phyloP scores from a whole-genome alignment of 2,113 vertebrate genomes.

The Sturnus vulgaris region DNA sequence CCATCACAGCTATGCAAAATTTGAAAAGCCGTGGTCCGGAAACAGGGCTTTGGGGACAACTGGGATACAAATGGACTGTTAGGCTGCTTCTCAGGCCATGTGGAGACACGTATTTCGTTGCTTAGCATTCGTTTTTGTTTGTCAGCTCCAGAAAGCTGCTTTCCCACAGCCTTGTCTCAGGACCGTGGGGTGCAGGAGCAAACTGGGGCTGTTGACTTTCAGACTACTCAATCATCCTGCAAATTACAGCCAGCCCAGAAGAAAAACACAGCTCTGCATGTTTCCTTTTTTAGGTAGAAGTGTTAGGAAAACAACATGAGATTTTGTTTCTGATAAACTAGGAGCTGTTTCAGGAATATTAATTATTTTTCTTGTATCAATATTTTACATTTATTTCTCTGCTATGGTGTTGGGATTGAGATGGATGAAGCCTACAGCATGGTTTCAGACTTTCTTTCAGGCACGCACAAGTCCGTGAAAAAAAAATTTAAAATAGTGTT shows the following conservation, averaged over 20 bases:
- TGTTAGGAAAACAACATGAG: constrained; percentile 28
- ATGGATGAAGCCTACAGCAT: not conserved
- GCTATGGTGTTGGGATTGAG: not conserved
- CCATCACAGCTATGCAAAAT: constrained; percentile 9
- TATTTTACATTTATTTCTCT: not conserved
- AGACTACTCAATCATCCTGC: constrained; percentile 48
- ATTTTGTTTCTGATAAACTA: constrained; percentile 52
- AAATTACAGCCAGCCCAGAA: constrained; percentile 23
- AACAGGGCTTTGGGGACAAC: not conserved
- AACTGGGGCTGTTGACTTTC: constrained; percentile 33
- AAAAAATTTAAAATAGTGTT: not conserved
- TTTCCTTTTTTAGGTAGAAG: constrained; percentile 60
- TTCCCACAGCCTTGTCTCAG: constrained; percentile 48
- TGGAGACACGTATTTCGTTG: not conserved
- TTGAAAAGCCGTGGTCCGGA: not conserved
- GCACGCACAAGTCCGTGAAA: not conserved
- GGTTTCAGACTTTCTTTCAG: not conserved
- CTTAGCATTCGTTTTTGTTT: constrained; percentile 13
- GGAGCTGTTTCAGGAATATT: constrained; percentile 28
- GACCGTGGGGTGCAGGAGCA: not conserved
- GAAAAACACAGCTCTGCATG: not conserved
- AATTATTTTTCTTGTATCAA: constrained; percentile 8
- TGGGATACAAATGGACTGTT: constrained; percentile 32
- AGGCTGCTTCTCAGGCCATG: not conserved
- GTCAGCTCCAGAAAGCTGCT: constrained; percentile 20